Conservation (phyloP, 2,113 vertebrate species). For the Puffinus mauretanicus region DNA sequence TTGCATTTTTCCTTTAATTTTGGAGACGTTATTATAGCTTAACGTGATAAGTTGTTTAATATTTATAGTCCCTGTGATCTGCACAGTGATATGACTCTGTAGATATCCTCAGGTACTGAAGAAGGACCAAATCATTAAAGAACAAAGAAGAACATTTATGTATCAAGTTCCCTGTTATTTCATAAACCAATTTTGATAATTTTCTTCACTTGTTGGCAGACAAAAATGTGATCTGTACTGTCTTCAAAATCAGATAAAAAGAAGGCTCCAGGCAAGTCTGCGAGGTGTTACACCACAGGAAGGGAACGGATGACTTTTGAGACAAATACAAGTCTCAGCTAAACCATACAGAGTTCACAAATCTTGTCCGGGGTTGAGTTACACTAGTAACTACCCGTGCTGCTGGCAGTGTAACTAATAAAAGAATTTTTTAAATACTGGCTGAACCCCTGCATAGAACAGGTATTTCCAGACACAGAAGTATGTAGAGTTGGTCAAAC, state of each 20-base stretch:
- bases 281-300: not conserved
- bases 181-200: not conserved
- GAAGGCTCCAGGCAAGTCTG: not conserved
- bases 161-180: not conserved
- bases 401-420: not conserved
- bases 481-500: not conserved
- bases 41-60: not conserved
- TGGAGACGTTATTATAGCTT: not conserved
- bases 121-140: not conserved
- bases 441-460: not conserved
- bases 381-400: not conserved
- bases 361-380: not conserved
- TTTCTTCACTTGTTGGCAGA: not conserved
- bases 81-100: not conserved
- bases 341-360: not conserved
- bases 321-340: not conserved
- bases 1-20: not conserved
- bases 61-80: not conserved
- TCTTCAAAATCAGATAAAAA: not conserved
- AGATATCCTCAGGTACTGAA: not conserved
- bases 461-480: not conserved
- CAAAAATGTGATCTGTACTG: not conserved
- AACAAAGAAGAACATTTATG: not conserved
- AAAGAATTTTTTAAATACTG: not conserved
- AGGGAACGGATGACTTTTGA: not conserved